Base-by-base conservation (phyloP, 2,888 invertebrate genomes). In the Lithosia quadra region DNA sequence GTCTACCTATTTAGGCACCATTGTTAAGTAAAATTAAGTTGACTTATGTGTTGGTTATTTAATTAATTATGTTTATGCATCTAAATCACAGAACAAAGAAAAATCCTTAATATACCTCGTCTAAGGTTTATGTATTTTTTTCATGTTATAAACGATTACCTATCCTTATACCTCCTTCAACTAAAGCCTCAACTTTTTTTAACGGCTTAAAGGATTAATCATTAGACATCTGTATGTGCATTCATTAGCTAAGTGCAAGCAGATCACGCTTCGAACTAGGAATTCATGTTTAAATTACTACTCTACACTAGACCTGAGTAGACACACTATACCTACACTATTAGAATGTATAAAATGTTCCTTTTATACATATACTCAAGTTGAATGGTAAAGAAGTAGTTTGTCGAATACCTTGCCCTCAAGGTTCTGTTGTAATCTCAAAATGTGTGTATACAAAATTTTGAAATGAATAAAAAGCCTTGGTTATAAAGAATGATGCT, bases 321-420 rank as follows among this genome's bases (percentile, higher is more conserved):
- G 58, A 33, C 58, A 33, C 28, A 15, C 55, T 56, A 22, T n/a
- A 49, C 49, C 0, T 58, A 58, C 58, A 33, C 15, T 33, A n/a
- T n/a, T 58, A n/a, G 58, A 21, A 66, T 60, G 64, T 72, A 56
- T 43, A 39, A 39, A 18, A 68, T 63, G 65, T 63, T 49, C 66
- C 22, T 28, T 56, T 56, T 56, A 24, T 24, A 24, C 21, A 63
- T 43, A 43, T n/a, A 61, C 61, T 43, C 11, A 43, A 43, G 24
- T 60, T 39, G 1, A 43, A 10, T 28, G 43, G 43, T 43, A 18
- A 43, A 43, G 18, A 18, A 43, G 43, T 5, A 18, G 1, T 18
- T 18, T 0, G 18, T 7, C 43, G 18, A 43, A 0, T 18, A 7
- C 43, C 43, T 43, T n/a, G n/a, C 18, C 43, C 5, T 4, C 4